phyloP scores from a whole-genome alignment of 1,140 invertebrate genomes.

The Drepana arcuata region DNA sequence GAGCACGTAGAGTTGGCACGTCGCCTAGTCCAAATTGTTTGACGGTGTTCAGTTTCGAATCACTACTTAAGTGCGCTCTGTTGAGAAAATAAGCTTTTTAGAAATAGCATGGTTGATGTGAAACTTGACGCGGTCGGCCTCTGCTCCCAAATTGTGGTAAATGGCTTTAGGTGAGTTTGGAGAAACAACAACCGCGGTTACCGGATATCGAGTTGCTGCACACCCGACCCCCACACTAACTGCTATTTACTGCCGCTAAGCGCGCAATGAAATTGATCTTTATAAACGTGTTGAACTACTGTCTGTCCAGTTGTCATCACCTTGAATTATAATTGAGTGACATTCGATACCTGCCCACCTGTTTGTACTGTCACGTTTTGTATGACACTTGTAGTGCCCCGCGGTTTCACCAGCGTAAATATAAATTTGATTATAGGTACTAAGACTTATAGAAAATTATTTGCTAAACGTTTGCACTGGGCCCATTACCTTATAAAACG shows the following conservation, averaged over 20 bases:
- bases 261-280: conserved; percentile 9
- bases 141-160: conserved; percentile 53
- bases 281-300: conserved; percentile 9
- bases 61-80: conserved; percentile 54
- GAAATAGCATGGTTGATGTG: conserved; percentile 51
- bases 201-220: conserved; percentile 26
- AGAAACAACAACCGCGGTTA: conserved; percentile 45
- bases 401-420: no score
- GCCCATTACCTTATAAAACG: no score
- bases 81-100: conserved; percentile 65
- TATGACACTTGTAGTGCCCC: no score
- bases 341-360: conserved; percentile 15
- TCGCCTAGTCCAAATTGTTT: conserved; percentile 43
- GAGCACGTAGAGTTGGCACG: conserved; percentile 46
- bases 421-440: no score
- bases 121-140: conserved; percentile 43
- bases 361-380: no score
- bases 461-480: no score
- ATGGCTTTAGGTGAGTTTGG: conserved; percentile 55
- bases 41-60: conserved; percentile 48
- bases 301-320: conserved; percentile 12
- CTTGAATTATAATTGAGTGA: conserved; percentile 20
- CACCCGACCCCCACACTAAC: conserved; percentile 2
- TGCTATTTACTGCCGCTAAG: conserved; percentile 10
- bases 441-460: no score